Base-by-base conservation (phyloP, 2,888 invertebrate genomes). In the Pandemis corylana region DNA sequence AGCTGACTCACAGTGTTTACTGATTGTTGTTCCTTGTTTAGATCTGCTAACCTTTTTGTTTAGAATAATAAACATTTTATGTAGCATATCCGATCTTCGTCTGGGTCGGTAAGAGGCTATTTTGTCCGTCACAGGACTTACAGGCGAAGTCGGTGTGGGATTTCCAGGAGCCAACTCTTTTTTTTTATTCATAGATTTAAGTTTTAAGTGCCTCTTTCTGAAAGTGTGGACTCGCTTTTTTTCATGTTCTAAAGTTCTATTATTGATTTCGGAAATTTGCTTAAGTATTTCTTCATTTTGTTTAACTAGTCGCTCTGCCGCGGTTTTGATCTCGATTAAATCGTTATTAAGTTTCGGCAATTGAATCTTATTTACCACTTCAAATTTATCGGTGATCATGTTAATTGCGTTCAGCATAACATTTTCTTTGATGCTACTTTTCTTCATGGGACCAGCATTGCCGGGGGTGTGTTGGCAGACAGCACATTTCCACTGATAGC, bases 361-460 rank as follows among this genome's bases (percentile, higher is more conserved):
- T 78, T 93, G 92, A 68, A 91, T 86, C 83, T 91, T 92, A 77
- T 89, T 91, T 0, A 92, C 85, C 2, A 90, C 77, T 75, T 92
- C 91, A 76, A 93, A 85, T 80, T 92, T 92, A 74, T 90, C 90
- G 20, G 85, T 83, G 12, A 92, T 80, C 5, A 78, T 77, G 41
- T 78, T 84, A 20, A 93, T 81, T 2, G 85, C 82, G 5, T 80
- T 80, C 41, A 88, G 36, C 1, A 89, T 41, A 7, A 13, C 10
- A 46, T 71, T 78, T n/a, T 83, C 83, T 70, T 79, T 81, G n/a
- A 72, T 71, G 28, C 77, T 77, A n/a, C 20, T 13, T 41, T 51
- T 72, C 73, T 7, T 77, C 77, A 10, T 12, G 59, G n/a, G 72
- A 12, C 78, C 80, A 7, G 78, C 80, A 53, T 72, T 77, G 59